Base-by-base conservation (phyloP, 1,140 invertebrate genomes). In the Leptonema lineaticorne region DNA sequence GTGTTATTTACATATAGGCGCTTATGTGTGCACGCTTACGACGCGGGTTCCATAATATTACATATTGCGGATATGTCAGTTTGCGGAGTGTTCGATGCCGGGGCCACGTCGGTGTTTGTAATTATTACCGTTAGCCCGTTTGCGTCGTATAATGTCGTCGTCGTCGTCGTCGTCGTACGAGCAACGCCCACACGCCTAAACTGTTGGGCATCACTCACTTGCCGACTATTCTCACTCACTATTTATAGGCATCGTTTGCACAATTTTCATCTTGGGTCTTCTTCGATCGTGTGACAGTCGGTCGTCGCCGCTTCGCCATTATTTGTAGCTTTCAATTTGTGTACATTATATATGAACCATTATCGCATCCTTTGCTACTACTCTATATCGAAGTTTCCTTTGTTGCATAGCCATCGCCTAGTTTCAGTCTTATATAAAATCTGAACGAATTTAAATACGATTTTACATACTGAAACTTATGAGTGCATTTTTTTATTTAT, bases 241-340 rank as follows among this genome's bases (percentile, higher is more conserved):
- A 58, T 58, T 58, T 58, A 58, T 58, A 58, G 56, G 20, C 14
- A 58, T 58, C 56, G 56, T 58, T 58, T 58, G 56, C 56, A 58
- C 56, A 58, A 58, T 58, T 58, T 26, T 27, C 24, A 58, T 58
- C 26, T 26, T 11, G 11, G 11, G 37, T 41, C 37, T n/a, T n/a
- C n/a, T n/a, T n/a, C n/a, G n/a, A n/a, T n/a, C n/a, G n/a, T n/a
- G n/a, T n/a, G n/a, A n/a, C n/a, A n/a, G n/a, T n/a, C n/a, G n/a
- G n/a, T n/a, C n/a, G n/a, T n/a, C n/a, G n/a, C n/a, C n/a, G n/a
- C n/a, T n/a, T n/a, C n/a, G n/a, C n/a, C n/a, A n/a, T n/a, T n/a
- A n/a, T n/a, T n/a, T n/a, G n/a, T n/a, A n/a, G n/a, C n/a, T n/a
- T n/a, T n/a, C n/a, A n/a, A n/a, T n/a, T n/a, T n/a, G n/a, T n/a